Evolutionary conservation across 92 coral and sea anemone species (phyloP).

Genomic region (Pocillopora meandrina): DNA sequence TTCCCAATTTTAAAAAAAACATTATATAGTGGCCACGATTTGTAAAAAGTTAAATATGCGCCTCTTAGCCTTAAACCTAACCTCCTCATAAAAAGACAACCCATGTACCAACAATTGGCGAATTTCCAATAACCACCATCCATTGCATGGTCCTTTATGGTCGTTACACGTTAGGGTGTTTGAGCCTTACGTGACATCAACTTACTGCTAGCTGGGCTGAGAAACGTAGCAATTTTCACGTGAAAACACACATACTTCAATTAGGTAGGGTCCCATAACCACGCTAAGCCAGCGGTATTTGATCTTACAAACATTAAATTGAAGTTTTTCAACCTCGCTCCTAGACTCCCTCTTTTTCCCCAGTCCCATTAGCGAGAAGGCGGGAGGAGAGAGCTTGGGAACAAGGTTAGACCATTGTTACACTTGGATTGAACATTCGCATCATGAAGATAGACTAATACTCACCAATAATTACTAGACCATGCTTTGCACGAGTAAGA

Average conservation of each 20-base stretch:
- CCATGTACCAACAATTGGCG: too few relatives aligned
- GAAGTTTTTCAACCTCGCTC: neutral
- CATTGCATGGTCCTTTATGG: too few relatives aligned
- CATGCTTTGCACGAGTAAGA: slow-evolving; percentile 89
- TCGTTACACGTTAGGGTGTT: too few relatives aligned
- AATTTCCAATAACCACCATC: too few relatives aligned
- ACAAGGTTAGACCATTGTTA: neutral
- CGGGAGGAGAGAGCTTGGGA: neutral
- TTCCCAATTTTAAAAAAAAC: neutral
- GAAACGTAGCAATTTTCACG: too few relatives aligned
- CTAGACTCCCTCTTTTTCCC: neutral
- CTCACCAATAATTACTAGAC: slow-evolving; percentile 83
- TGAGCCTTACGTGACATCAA: neutral
- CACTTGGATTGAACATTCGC: neutral
- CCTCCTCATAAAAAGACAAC: too few relatives aligned
- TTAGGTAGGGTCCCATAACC: too few relatives aligned
- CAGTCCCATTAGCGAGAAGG: neutral
- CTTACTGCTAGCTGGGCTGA: too few relatives aligned
- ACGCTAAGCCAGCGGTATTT: too few relatives aligned
- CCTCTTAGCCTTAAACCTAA: too few relatives aligned
- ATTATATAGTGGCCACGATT: neutral
- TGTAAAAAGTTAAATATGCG: too few relatives aligned
- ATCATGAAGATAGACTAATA: neutral
- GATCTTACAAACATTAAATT: neutral
- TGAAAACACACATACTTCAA: too few relatives aligned